phyloP scores from a whole-genome alignment of 2,113 vertebrate genomes.

The Takifugu flavidus region DNA sequence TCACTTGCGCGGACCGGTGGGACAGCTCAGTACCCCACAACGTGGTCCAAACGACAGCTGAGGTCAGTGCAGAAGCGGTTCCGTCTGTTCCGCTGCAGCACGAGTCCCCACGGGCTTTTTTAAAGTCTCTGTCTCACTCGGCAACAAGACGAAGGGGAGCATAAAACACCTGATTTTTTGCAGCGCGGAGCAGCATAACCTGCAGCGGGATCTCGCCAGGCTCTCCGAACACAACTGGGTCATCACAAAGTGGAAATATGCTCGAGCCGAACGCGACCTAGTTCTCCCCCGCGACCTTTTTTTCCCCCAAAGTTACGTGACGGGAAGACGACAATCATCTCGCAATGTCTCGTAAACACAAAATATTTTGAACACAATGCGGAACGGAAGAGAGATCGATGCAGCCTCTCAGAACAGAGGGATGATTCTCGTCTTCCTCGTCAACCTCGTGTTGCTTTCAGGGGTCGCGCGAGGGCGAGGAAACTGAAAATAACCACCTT shows the following conservation, averaged over 20 bases:
- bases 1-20: too few relatives aligned
- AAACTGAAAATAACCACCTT: conserved; percentile 52
- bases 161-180: conserved; percentile 32
- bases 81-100: conserved; percentile 32
- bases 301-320: background rate
- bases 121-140: conserved; percentile 1
- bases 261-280: conserved; percentile 50
- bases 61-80: conserved; percentile 29
- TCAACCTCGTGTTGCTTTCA: conserved; percentile 9
- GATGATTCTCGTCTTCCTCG: conserved; percentile 10
- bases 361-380: background rate
- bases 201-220: conserved; percentile 58
- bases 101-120: conserved; percentile 43
- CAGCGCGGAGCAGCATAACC: conserved; percentile 47
- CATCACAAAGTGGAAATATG: conserved; percentile 50
- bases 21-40: too few relatives aligned
- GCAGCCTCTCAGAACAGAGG: background rate
- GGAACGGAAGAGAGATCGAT: conserved; percentile 22
- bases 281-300: conserved; percentile 28
- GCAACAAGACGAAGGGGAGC: conserved; percentile 28
- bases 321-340: too few relatives aligned
- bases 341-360: too few relatives aligned
- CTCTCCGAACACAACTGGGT: conserved; percentile 53
- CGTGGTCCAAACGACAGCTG: background rate
- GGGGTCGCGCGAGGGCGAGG: conserved; percentile 15